Conservation (phyloP, 2,888 invertebrate species). For the Epinotia bilunana region DNA sequence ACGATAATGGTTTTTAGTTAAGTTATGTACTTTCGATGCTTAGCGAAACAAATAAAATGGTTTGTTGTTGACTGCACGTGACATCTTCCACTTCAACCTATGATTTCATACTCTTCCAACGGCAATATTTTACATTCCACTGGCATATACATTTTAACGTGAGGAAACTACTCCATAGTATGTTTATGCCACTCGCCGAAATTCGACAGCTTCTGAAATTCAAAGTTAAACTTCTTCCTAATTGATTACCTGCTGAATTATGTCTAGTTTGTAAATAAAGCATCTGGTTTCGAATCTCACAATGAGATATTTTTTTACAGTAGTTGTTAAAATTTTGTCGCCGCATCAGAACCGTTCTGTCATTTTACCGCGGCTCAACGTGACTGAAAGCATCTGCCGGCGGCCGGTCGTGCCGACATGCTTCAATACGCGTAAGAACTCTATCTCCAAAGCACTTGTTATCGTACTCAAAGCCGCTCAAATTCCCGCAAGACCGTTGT, state of each 20-base stretch:
- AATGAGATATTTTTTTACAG: not conserved
- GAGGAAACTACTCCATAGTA: not conserved
- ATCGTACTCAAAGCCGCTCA: constrained; percentile 42
- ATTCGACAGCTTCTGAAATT: not conserved
- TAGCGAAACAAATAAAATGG: constrained; percentile 2
- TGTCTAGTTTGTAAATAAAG: not conserved
- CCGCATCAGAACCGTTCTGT: constrained; percentile 59
- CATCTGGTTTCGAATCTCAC: not conserved
- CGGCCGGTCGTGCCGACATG: constrained; percentile 63
- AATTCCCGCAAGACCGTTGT: constrained; percentile 16
- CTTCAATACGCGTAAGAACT: constrained; percentile 54
- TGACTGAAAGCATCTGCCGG: constrained; percentile 70
- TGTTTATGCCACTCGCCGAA: not conserved
- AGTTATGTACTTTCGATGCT: not conserved
- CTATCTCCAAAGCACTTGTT: constrained; percentile 53
- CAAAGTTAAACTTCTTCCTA: not conserved
- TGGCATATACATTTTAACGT: no score
- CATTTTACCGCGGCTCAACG: constrained; percentile 64
- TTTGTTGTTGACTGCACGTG: not conserved
- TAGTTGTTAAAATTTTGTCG: constrained; percentile 29
- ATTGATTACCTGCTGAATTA: constrained; percentile 4
- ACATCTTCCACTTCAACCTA: not conserved
- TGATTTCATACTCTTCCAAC: not conserved
- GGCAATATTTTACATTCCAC: no score
- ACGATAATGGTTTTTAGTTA: constrained; percentile 1